Base-by-base conservation (phyloP, 2,113 vertebrate species). In the Mormyrus lacerda region DNA sequence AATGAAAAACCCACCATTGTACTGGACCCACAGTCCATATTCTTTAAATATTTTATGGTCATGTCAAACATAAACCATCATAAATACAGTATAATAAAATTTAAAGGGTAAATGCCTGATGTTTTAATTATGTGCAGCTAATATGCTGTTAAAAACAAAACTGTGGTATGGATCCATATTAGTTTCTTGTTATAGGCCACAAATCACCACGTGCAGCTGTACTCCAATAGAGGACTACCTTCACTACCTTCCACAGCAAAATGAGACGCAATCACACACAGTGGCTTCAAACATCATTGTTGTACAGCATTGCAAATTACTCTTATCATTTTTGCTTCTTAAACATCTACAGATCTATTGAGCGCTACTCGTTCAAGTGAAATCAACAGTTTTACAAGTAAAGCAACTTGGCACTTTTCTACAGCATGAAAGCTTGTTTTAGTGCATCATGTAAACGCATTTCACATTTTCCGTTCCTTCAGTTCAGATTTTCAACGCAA, bases 331-430 rank as follows among this genome's bases (percentile, higher is more conserved):
- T 58, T 31, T 47, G 61, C 61, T 69, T 69, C 48, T 58, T 61
- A 61, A 61, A 87, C 35, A 87, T n/a, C 55, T 58, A 44, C 35
- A 61, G 39, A n/a, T 19, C 86, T 87, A 58, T 44, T 65, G 39
- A 87, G 87, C 51, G 3, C 42, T 42, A 44, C 53, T 87, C n/a
- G 5, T 44, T 61, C 53, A 53, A 35, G 27, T 42, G 31, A 87
- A 53, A 27, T 15, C 90, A 91, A 90, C 87, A 89, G 89, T 84
- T 89, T 85, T 76, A 88, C 89, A 91, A 61, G 53, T 88, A 39
- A 90, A 91, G 87, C 69, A 50, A 89, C 88, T 91, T 93, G 92
- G 90, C 92, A 93, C 91, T 89, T 91, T 90, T 47, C 89, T 53
- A 84, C 35, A 53, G 4, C n/a, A 89, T 86, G 73, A 90, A 87